Evolutionary conservation across 2,888 invertebrate species (phyloP).

Genomic region (Cataglyphis livida): DNA sequence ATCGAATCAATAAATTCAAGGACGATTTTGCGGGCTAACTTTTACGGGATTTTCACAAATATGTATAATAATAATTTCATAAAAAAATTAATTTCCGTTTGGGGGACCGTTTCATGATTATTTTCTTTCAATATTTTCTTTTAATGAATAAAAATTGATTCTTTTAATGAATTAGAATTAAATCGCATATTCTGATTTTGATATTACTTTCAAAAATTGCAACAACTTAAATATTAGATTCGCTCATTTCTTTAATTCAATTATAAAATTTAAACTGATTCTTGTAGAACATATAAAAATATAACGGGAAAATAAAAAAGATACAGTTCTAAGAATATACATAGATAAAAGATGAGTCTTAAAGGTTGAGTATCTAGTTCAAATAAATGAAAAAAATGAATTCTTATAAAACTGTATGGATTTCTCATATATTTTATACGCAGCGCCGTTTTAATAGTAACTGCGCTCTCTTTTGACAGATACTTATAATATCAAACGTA

Average conservation of each 20-base stretch:
- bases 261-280: not conserved
- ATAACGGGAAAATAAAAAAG: not conserved
- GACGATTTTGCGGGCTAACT: conserved; percentile 8
- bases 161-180: not conserved
- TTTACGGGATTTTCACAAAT: not conserved
- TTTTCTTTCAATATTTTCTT: not conserved
- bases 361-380: not conserved
- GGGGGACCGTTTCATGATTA: not conserved
- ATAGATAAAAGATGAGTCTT: not conserved
- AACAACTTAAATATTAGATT: not conserved
- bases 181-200: not conserved
- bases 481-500: not conserved
- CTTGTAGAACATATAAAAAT: not conserved
- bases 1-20: conserved; percentile 19
- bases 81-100: not conserved
- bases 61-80: not conserved
- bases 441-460: not conserved
- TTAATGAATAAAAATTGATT: too few relatives aligned
- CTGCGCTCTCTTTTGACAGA: not conserved
- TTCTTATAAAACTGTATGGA: not conserved
- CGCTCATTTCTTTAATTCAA: not conserved
- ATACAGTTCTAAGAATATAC: not conserved
- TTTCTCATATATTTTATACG: not conserved
- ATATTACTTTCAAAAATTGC: not conserved
- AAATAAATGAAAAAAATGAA: not conserved